phyloP scores from a whole-genome alignment of 2,113 vertebrate genomes.

The Boulengeromyrus knoepffleri region DNA sequence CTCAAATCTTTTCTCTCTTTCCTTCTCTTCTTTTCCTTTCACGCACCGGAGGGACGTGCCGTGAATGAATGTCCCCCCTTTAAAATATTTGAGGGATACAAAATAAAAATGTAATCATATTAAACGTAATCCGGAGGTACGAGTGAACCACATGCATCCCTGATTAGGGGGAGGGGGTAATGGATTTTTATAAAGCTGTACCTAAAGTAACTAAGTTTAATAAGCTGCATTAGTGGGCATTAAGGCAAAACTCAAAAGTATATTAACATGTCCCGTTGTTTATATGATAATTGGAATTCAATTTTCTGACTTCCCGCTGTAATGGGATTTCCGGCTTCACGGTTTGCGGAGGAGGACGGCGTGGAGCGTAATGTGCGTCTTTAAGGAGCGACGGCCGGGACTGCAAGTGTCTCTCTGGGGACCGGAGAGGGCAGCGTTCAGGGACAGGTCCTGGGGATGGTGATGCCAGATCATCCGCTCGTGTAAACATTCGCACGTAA shows the following conservation, averaged over 20 bases:
- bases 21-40: slow-evolving; percentile 26
- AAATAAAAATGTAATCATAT: slow-evolving; percentile 20
- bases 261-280: slow-evolving; percentile 76
- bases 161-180: slow-evolving; percentile 32
- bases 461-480: not conserved
- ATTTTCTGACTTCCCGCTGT: slow-evolving; percentile 78
- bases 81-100: not conserved
- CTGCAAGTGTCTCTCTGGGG: not conserved
- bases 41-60: slow-evolving; percentile 13
- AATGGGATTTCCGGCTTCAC: slow-evolving; percentile 76
- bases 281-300: slow-evolving; percentile 77
- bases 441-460: not conserved
- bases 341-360: slow-evolving; percentile 13
- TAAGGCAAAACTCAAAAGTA: slow-evolving; percentile 74
- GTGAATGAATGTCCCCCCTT: slow-evolving; percentile 13
- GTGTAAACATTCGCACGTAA: not conserved
- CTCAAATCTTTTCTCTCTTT: slow-evolving; percentile 45
- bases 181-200: slow-evolving; percentile 61
- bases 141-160: slow-evolving; percentile 32
- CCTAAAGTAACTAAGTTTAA: slow-evolving; percentile 52
- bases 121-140: slow-evolving; percentile 32
- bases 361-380: not conserved
- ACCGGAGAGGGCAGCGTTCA: not conserved
- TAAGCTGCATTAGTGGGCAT: slow-evolving; percentile 57
- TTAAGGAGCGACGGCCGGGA: not conserved